Evolutionary conservation across 2,797 vertebrate species (phyloP), one percentile per base, ranked within the genome.

Genomic region (Tapirus indicus): DNA sequence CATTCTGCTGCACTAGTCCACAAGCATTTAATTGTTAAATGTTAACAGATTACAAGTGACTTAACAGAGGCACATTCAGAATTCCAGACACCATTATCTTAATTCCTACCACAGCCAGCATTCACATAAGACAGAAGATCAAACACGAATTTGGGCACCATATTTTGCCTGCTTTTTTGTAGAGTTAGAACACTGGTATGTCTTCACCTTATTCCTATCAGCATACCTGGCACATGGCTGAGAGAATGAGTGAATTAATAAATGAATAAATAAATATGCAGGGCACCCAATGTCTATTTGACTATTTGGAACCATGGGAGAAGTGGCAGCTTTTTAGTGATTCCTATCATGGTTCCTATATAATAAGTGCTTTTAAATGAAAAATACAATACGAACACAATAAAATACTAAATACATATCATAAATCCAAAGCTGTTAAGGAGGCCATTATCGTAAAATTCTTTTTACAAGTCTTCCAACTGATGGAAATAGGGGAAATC

Each of bases 1-100:
- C 68, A 68, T 84, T 96, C 78, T 94, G 64, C 38, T 68, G 32
- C 62, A 58, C 25, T 62, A 47, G 62, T 62, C 49, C 72, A 96
- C 79, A 96, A 62, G 66, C 75, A 62, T 92, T 96, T 97, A 97
- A 89, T 87, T 97, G 62, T 95, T 93, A 83, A 93, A 91, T 94
- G 78, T 95, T 96, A 91, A 93, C 78, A 96, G 62, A 91, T 95
- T 94, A 95, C 79, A 95, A 97, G 75, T 95, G 96, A 90, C 32
- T 94, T 93, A 80, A 75, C 49, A 74, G 58, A 87, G n/a, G 25
- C 71, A 93, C 84, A 88, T 77, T 68, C 21, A 64, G 89, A 97
- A 98, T 95, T 94, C 49, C 35, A 97, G 80, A 86, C 10, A 60
- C 41, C 64, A 62, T 96, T 95, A 72, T 96, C 71, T 92, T 89